A percentile compares a stretch with the other conserved stretches of the same genome.
These are phyloP conservation scores for Diabrotica undecimpunctata DNA, from an alignment of 1,140 invertebrate species.

Conservation along the genomic window DNA sequence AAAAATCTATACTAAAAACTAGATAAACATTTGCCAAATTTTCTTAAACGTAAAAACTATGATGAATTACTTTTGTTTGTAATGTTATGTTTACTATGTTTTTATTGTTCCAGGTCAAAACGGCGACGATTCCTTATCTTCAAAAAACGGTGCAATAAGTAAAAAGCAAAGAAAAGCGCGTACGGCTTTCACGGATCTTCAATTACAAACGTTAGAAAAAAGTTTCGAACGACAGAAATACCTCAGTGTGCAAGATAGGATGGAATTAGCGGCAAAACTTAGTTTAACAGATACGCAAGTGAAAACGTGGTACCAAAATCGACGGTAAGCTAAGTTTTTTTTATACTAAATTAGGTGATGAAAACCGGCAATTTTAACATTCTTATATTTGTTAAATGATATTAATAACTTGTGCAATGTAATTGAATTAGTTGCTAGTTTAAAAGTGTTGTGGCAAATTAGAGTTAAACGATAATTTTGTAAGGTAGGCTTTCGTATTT, in stretches of 20 bases:
- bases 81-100: background rate
- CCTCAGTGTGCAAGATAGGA: conserved; percentile 95
- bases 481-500: too few relatives aligned
- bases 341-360: too few relatives aligned
- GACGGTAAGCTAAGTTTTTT: conserved; percentile 67
- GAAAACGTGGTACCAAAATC: conserved; percentile 99
- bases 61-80: too few relatives aligned
- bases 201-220: conserved; percentile 94
- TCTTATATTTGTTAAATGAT: too few relatives aligned
- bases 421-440: too few relatives aligned
- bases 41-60: too few relatives aligned
- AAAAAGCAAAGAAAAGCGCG: conserved; percentile 97
- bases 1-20: too few relatives aligned
- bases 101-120: conserved; percentile 44
- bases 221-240: conserved; percentile 98
- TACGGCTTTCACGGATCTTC: conserved; percentile 98
- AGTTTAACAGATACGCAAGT: conserved; percentile 97
- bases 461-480: too few relatives aligned
- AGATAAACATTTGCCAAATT: too few relatives aligned
- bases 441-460: too few relatives aligned
- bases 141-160: conserved; percentile 55
- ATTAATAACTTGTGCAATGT: too few relatives aligned
- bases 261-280: conserved; percentile 95
- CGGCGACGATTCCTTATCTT: conserved; percentile 46
- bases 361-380: too few relatives aligned